Base-by-base conservation (phyloP, 2,797 vertebrate species). In the Danio albolineatus region DNA sequence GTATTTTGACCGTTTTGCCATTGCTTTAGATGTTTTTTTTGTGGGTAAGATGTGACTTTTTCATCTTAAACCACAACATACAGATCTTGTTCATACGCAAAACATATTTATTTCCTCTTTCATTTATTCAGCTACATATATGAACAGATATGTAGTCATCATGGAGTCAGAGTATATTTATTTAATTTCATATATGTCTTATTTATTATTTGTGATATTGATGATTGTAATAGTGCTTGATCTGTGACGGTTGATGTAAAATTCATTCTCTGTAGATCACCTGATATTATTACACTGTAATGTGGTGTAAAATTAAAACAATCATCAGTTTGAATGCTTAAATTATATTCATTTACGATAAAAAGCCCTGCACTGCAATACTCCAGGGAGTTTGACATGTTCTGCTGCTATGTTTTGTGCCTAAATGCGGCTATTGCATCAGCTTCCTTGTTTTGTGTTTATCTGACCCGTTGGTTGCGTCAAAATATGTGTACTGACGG, bases 231-330 rank as follows among this genome's bases (percentile, higher is more conserved):
- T 13, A 13, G 16, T 76, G 38, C n/a, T 66, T 28, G n/a, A 65
- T 53, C 48, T 56, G 13, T 36, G 39, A 65, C 65, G 19, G 61
- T n/a, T n/a, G n/a, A n/a, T 17, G 41, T 66, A 28, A 57, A 76
- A 66, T 14, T 56, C 74, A 17, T 17, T 66, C 10, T 36, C 19
- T 28, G 60, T 76, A 64, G 46, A 64, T 64, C 73, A 64, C 36
- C 46, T 12, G 12, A 65, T 28, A 28, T 28, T 54, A 54, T 65
- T 65, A n/a, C 49, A 46, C 62, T 66, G 39, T 66, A 66, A 66
- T 57, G 44, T 76, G 56, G 9, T 17, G 49, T 65, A 66, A 36
- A 74, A 74, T 39, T 51, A 10, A 75, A 76, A 19, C 51, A 53
- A 44, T 65, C 21, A 76, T 44, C 61, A 76, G 61, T 10, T 54